Evolutionary conservation across 2,888 invertebrate genomes (phyloP).

Genomic region (Phorcus lineatus): DNA sequence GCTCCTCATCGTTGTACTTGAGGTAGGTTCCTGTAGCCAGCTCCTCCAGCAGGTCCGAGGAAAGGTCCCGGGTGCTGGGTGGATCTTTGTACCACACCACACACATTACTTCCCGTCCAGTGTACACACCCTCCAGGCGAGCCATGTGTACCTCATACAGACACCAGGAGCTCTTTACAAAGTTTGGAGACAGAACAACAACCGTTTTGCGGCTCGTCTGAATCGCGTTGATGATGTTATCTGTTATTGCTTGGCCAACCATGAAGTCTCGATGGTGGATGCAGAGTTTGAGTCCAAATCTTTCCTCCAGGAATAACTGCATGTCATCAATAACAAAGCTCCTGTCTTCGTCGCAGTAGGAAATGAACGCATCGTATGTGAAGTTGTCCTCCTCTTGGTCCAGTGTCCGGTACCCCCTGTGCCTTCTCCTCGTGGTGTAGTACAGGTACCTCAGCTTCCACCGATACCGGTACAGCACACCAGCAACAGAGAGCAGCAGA

Average conservation of each 20-base stretch:
- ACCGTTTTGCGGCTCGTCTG: constrained; percentile 35
- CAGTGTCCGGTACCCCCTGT: neutral
- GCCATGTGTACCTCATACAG: constrained; percentile 46
- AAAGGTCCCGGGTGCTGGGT: neutral
- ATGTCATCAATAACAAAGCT: constrained; percentile 17
- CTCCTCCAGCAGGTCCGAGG: neutral
- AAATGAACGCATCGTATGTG: constrained; percentile 36
- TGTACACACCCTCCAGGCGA: constrained; percentile 40
- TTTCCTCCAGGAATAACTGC: constrained; percentile 32
- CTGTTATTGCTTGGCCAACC: constrained; percentile 33
- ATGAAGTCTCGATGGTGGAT: constrained; percentile 41
- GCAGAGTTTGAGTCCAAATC: constrained; percentile 28
- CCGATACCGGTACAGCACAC: neutral
- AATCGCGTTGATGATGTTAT: constrained; percentile 40
- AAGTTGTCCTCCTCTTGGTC: neutral
- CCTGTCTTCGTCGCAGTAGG: constrained; percentile 38
- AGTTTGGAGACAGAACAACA: constrained; percentile 33
- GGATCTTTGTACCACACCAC: constrained; percentile 18
- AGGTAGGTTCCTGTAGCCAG: neutral
- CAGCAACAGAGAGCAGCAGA: neutral
- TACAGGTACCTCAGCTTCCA: constrained; percentile 24
- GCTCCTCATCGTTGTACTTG: neutral
- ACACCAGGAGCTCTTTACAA: constrained; percentile 42
- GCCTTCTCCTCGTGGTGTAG: neutral
- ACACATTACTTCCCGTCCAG: constrained; percentile 39